Base-by-base conservation (phyloP, 2,113 vertebrate genomes). In the Halichoerus grypus region DNA sequence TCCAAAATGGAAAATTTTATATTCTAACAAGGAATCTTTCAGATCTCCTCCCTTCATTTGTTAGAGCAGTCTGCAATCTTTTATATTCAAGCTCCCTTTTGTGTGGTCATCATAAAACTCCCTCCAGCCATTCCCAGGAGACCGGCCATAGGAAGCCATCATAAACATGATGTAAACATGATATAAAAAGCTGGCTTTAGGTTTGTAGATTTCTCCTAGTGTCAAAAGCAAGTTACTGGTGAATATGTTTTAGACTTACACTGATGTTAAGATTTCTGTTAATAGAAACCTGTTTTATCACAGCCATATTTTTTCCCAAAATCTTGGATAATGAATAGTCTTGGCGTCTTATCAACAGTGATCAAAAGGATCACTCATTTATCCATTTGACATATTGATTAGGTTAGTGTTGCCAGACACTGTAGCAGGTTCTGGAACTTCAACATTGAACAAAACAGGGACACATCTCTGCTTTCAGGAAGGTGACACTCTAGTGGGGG, bases 1-100 rank as follows among this genome's bases (percentile, higher is more conserved):
- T 96, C 96, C 91, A 90, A 98, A 97, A 53, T 93, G 51, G 39
- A 97, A 83, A 61, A 21, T 42, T 97, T 96, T 85, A n/a, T 88
- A 39, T 94, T 71, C 81, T 61, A 19, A 19, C 42, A 89, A 94
- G 97, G 97, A 97, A 55, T 63, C 96, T 94, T 90, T 97, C 92
- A 94, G 81, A 81, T 92, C n/a, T 85, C 77, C 19, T 94, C 46
- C 49, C 19, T 31, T 80, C 51, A 21, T 81, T 61, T 42, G 33
- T 67, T 49, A 33, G 51, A 90, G 42, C 7, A 28, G 14, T 13
- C 94, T 92, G 13, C 31, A 16, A 7, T 92, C 63, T 71, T 84
- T 79, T 10, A 2, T 63, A 61, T 77, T 94, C 74, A 59, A 81
- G 77, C 12, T 53, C 46, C 49, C 69, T 88, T 88, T 80, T 83